These are phyloP conservation scores for Hesperia comma DNA, from an alignment of 2,888 invertebrate genomes.

Conservation along the genomic window DNA sequence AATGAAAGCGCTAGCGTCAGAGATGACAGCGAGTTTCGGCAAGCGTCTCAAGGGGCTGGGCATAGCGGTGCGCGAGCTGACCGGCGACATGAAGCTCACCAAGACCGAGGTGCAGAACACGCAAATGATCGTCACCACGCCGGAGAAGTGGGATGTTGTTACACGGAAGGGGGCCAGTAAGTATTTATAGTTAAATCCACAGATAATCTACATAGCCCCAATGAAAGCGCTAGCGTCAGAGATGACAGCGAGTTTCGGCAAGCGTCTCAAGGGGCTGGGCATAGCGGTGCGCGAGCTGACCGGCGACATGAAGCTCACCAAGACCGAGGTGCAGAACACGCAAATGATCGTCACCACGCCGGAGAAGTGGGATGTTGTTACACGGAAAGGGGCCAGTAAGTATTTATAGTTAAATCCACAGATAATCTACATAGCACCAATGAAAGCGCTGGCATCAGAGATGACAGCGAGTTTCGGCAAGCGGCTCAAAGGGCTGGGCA, in stretches of 20 bases:
- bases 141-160: constrained; percentile 99
- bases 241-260: constrained; percentile 97
- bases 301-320: constrained; percentile 98
- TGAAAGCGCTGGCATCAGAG: constrained; percentile 99
- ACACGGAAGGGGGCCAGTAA: constrained; percentile 95
- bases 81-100: constrained; percentile 99
- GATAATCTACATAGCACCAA: constrained; percentile 99
- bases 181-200: constrained; percentile 46
- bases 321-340: constrained; percentile 96
- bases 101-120: constrained; percentile 97
- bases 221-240: constrained; percentile 99
- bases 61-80: constrained; percentile 94
- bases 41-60: constrained; percentile 89
- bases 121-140: constrained; percentile 99
- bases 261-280: constrained; percentile 88
- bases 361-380: constrained; percentile 99
- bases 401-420: constrained; percentile 56
- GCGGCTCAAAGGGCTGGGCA: constrained; percentile 88
- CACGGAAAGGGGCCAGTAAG: constrained; percentile 93
- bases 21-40: constrained; percentile 98
- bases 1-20: constrained; percentile 99
- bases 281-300: constrained; percentile 96
- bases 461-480: constrained; percentile 98
- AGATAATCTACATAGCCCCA: constrained; percentile 99
- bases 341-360: constrained; percentile 99